Conservation (phyloP, 2,888 invertebrate species). For the Penaeus monodon region DNA sequence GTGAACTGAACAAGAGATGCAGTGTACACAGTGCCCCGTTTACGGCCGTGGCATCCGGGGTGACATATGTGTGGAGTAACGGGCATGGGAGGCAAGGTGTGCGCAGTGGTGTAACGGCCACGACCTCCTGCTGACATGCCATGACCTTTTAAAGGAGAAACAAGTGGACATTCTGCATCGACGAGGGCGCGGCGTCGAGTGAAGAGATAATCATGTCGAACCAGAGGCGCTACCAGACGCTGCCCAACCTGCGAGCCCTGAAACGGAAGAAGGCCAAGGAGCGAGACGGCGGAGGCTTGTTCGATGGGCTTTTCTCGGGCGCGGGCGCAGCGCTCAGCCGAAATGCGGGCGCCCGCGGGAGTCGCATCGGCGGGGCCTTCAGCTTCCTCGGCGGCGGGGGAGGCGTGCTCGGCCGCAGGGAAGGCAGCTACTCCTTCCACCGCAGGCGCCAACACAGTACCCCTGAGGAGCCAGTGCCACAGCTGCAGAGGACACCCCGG, state of each 20-base stretch:
- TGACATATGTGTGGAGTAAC: too few relatives aligned
- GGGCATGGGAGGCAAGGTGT: too few relatives aligned
- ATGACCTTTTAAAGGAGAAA: too few relatives aligned
- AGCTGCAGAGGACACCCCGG: background rate
- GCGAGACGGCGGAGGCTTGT: slow-evolving; percentile 32
- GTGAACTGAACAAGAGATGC: too few relatives aligned
- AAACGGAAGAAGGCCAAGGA: slow-evolving; percentile 39
- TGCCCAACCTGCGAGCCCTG: slow-evolving; percentile 43
- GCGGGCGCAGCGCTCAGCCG: slow-evolving; percentile 35
- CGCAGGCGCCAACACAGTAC: slow-evolving; percentile 24
- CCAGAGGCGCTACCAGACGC: slow-evolving; percentile 43
- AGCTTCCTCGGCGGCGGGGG: slow-evolving; percentile 38
- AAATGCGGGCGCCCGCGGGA: slow-evolving; percentile 25
- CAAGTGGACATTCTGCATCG: too few relatives aligned
- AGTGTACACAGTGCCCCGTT: too few relatives aligned
- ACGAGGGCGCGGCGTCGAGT: slow-evolving; percentile 15
- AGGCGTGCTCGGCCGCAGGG: slow-evolving; percentile 27
- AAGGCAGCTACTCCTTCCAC: slow-evolving; percentile 45
- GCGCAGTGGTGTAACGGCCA: too few relatives aligned
- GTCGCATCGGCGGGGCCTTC: slow-evolving; percentile 31
- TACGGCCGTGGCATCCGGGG: too few relatives aligned
- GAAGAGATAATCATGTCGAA: slow-evolving; percentile 32
- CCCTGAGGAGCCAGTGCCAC: slow-evolving; percentile 30
- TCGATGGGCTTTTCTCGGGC: slow-evolving; percentile 33
- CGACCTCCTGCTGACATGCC: too few relatives aligned